Percentiles rank a stretch among this genome's conserved stretches.
phyloP scores from a whole-genome alignment of 2,113 vertebrate species.

The Antennarius striatus region DNA sequence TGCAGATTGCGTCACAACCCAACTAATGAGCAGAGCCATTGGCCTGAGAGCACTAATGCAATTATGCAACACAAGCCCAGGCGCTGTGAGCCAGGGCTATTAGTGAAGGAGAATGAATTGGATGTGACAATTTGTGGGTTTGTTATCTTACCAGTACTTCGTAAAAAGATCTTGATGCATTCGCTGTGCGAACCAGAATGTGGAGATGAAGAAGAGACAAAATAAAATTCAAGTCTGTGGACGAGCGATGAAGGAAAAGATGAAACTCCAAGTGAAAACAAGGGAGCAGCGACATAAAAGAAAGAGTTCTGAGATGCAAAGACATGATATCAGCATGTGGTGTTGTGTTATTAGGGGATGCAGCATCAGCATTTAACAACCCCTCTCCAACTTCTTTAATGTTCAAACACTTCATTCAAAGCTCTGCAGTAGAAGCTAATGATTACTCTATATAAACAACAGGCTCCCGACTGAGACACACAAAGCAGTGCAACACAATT shows the following conservation, averaged over 20 bases:
- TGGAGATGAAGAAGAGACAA: neutral
- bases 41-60: conserved; percentile 71
- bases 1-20: conserved; percentile 64
- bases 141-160: conserved; percentile 39
- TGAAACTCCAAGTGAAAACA: neutral
- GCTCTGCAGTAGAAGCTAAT: conserved; percentile 78
- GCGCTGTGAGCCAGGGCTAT: conserved; percentile 28
- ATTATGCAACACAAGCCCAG: conserved; percentile 70
- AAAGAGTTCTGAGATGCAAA: neutral
- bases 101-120: conserved; percentile 42
- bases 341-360: conserved; percentile 64
- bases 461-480: conserved; percentile 4
- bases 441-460: conserved; percentile 53
- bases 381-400: conserved; percentile 41
- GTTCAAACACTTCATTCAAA: conserved; percentile 52
- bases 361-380: conserved; percentile 77
- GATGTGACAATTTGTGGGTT: conserved; percentile 61
- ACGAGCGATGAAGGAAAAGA: no score
- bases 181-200: conserved; percentile 9
- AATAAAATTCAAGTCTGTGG: neutral
- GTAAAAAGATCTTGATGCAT: conserved; percentile 16
- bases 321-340: conserved; percentile 30
- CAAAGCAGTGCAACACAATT: conserved; percentile 1
- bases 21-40: conserved; percentile 64
- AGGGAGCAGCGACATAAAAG: neutral